Base-by-base conservation (phyloP, 1,140 invertebrate genomes). In the Brachionus koreanus region DNA sequence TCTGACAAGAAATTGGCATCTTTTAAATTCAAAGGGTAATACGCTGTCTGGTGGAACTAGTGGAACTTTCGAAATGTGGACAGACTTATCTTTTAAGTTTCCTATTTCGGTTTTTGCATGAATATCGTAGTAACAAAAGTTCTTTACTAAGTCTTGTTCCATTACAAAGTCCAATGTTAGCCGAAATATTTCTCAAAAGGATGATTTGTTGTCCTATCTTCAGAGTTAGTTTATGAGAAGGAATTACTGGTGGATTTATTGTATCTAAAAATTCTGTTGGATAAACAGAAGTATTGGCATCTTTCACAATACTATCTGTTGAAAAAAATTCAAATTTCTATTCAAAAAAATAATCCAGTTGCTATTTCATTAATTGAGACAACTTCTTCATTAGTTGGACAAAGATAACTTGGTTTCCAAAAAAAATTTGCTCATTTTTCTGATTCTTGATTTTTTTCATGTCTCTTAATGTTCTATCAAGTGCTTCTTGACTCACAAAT, bases 1-100 rank as follows among this genome's bases (percentile, higher is more conserved):
- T 79, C 86, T 83, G 0, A 91, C 37, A 23, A 89, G 88, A 87
- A 91, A 90, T 83, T 91, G 89, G 0, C 89, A 33, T 63, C 90
- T 67, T 85, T 88, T 88, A 83, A 91, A 89, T 77, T 90, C 86
- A 83, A 85, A 84, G 16, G 84, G 83, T 6, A 84, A 10, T 19
- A 37, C 83, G 12, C 9, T n/a, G 35, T 85, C 84, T 13, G 72
- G 83, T 63, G 85, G 84, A 35, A 83, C 82, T 10, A 85, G 4
- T 6, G 69, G 81, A 16, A 84, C 84, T 69, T 74, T 72, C 19
- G 84, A 84, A 4, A 86, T 84, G 33, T 84, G 83, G n/a, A 37
- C 65, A 37, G 29, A n/a, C 16, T 35, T 5, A 16, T n/a, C 65
- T 37, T 12, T n/a, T 12, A 86, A 83, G 39, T 19, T 16, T 63